Conservation (phyloP, 2,888 invertebrate genomes). For the Lasius platythorax region DNA sequence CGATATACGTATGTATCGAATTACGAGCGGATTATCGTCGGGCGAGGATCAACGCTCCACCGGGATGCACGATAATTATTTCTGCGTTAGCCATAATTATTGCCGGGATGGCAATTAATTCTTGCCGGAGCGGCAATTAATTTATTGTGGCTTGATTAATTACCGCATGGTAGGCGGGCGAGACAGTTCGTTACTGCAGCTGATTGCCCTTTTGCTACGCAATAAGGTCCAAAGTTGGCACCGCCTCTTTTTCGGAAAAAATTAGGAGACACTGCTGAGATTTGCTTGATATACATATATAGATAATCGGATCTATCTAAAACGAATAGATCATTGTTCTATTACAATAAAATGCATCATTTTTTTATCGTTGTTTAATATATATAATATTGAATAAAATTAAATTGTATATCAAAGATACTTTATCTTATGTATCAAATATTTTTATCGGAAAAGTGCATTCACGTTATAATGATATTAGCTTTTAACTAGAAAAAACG, state of each 20-base stretch:
- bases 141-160: slow-evolving; percentile 76
- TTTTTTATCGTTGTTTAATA: not conserved
- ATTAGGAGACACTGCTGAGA: slow-evolving; percentile 15
- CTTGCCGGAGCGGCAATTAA: slow-evolving; percentile 73
- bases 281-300: not conserved
- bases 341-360: not conserved
- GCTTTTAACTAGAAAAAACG: not conserved
- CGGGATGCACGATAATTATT: slow-evolving; percentile 73
- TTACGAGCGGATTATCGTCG: slow-evolving; percentile 72
- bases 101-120: slow-evolving; percentile 75
- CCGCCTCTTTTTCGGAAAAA: slow-evolving; percentile 33
- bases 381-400: not conserved
- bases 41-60: slow-evolving; percentile 68
- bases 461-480: not conserved
- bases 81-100: slow-evolving; percentile 76
- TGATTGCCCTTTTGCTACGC: slow-evolving; percentile 58
- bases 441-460: not conserved
- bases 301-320: not conserved
- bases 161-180: slow-evolving; percentile 67
- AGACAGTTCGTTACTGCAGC: slow-evolving; percentile 70
- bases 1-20: slow-evolving; percentile 68
- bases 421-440: not conserved
- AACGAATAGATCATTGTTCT: not conserved
- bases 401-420: not conserved
- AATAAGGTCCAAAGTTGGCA: slow-evolving; percentile 43